Conservation (phyloP, 2,797 vertebrate species). For the Sebastes iracundus region DNA sequence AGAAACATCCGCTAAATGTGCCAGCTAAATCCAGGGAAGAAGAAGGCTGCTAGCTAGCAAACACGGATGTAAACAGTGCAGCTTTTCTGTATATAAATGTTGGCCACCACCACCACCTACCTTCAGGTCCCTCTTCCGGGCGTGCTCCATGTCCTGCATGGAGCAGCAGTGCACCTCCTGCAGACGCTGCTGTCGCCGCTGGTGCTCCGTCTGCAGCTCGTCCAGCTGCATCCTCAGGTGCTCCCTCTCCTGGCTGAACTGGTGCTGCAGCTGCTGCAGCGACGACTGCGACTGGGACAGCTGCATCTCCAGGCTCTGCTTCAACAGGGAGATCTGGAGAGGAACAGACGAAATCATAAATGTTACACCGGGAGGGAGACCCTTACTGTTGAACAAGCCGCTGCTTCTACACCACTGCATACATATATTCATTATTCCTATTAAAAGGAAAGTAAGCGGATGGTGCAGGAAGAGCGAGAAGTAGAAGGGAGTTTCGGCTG, state of each 20-base stretch:
- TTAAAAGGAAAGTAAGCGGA: background rate
- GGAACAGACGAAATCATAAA: background rate
- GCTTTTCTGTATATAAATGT: background rate
- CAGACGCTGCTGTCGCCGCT: slow-evolving; percentile 91
- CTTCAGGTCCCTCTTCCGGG: slow-evolving; percentile 92
- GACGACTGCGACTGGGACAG: slow-evolving; percentile 97
- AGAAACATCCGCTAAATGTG: background rate
- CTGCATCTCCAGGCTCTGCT: slow-evolving; percentile 98
- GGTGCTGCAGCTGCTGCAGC: slow-evolving; percentile 94
- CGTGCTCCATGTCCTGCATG: slow-evolving; percentile 92
- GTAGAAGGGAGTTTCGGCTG: background rate
- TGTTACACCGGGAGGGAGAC: background rate
- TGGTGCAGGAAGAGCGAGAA: background rate
- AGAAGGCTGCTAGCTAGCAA: background rate
- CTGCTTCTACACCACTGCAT: background rate
- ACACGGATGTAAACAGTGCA: background rate
- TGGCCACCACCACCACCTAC: slow-evolving; percentile 53
- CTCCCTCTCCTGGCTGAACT: slow-evolving; percentile 95
- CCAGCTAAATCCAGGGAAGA: background rate
- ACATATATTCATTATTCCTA: background rate
- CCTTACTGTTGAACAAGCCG: background rate
- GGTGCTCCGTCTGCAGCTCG: slow-evolving; percentile 93
- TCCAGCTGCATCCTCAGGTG: slow-evolving; percentile 94
- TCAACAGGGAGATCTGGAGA: slow-evolving; percentile 92
- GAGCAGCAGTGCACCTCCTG: slow-evolving; percentile 92